Evolutionary conservation across 2,888 invertebrate species (phyloP).

Genomic region (Thereva unica): DNA sequence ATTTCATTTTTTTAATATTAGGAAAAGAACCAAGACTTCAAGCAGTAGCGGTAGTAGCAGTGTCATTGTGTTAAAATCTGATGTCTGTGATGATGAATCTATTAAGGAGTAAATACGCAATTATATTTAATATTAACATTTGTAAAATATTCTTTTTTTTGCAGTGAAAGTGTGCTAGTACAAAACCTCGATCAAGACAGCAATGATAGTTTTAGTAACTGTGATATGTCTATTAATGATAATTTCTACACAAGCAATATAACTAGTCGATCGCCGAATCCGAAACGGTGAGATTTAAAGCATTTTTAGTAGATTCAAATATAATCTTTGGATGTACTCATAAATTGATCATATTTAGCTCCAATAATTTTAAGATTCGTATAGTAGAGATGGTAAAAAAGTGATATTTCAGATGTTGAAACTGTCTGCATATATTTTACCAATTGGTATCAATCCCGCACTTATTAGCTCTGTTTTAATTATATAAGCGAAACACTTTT

Average conservation of each 20-base stretch:
- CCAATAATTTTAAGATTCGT: no score
- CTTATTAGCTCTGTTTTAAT: no score
- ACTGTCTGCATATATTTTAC: no score
- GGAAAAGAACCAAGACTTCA: conserved; percentile 55
- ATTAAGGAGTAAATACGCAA: not conserved
- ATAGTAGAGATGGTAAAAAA: no score
- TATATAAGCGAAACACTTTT: no score
- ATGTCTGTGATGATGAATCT: conserved; percentile 51
- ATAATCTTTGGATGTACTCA: no score
- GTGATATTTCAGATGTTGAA: no score
- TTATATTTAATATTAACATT: conserved; percentile 3
- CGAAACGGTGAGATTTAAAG: conserved; percentile 49
- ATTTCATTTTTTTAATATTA: conserved; percentile 28
- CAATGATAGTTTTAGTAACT: conserved; percentile 56
- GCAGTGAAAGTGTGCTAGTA: conserved; percentile 48
- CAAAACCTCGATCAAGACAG: conserved; percentile 51
- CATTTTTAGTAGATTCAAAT: no score
- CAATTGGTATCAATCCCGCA: no score
- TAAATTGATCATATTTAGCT: no score
- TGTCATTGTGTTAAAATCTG: conserved; percentile 51
- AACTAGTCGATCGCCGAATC: conserved; percentile 55
- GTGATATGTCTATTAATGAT: conserved; percentile 56
- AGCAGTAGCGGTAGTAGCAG: conserved; percentile 53
- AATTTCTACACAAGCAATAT: conserved; percentile 44
- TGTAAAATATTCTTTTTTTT: conserved; percentile 19